A percentile compares a stretch with the other conserved stretches of the same genome.
Evolutionary conservation across 2,113 vertebrate species (phyloP).

Genomic region (Plecotus auritus): DNA sequence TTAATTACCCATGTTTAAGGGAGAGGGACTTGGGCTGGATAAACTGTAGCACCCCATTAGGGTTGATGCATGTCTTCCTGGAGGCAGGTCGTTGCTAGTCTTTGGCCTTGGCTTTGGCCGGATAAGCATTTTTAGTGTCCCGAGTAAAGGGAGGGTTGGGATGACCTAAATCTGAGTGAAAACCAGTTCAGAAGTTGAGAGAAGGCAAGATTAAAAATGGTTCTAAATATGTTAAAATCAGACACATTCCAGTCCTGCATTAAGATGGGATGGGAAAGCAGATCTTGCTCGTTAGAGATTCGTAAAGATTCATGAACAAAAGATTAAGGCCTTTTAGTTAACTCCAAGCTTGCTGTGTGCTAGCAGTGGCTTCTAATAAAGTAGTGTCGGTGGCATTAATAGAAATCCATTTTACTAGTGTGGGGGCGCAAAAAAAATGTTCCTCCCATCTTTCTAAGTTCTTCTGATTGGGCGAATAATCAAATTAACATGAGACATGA

Average conservation of each 20-base stretch:
- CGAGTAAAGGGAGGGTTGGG: not conserved
- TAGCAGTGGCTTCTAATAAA: not conserved
- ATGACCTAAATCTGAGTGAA: constrained; percentile 35
- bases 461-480: not conserved
- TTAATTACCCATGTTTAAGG: constrained; percentile 10
- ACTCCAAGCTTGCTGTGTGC: not conserved
- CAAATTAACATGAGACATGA: not conserved
- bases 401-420: not conserved
- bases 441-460: not conserved
- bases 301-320: not conserved
- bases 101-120: not conserved
- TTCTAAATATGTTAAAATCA: not conserved
- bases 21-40: not conserved
- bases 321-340: not conserved
- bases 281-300: not conserved
- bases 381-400: not conserved
- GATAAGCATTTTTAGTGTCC: constrained; percentile 17
- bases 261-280: not conserved
- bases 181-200: constrained; percentile 6
- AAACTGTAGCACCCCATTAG: not conserved
- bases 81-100: not conserved
- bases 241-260: not conserved
- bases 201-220: not conserved
- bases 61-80: not conserved
- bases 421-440: not conserved